Evolutionary conservation across 2,888 invertebrate species (phyloP), one percentile per base, ranked within the genome.

Genomic region (Nephrotoma flavescens): DNA sequence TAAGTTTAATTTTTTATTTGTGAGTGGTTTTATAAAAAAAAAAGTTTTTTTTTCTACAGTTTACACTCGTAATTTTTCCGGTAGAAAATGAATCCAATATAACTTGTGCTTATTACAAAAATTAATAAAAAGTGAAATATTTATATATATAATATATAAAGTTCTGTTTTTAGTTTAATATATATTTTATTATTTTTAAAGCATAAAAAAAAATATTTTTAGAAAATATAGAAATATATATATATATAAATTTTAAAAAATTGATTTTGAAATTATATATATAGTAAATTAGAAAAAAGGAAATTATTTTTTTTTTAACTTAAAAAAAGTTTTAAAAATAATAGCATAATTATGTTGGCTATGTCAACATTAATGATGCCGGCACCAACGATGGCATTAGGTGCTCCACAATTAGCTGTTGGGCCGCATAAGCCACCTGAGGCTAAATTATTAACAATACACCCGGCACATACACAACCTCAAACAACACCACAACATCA

Each of bases 351-450:
- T 89, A 92, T 92, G 92, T 90, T 92, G 91, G 90, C 92, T 87
- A 91, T 92, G 92, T 91, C 91, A 89, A 91, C 92, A 89, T 89
- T 92, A 89, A 92, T 92, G 92, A 92, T 92, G 92, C 92, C 92
- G 88, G 91, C 91, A 88, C 92, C 91, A 88, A 91, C 92, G 88
- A 91, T 92, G 90, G 90, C 91, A 88, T 90, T 91, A 90, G 91
- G 92, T 89, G 91, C 91, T 87, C 91, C 92, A 87, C 91, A 91
- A 89, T 90, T 92, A 87, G 90, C 92, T 87, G 91, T 92, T 89
- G 92, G 91, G 86, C 90, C 91, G 87, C 92, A 92, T 89, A 92
- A 92, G 89, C 92, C 92, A 89, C 92, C 92, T 90, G 92, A 92
- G 90, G 90, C 92, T 86, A 92, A 92, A 89, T 88, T 92, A 87